A percentile compares a stretch with the other conserved stretches of the same genome.
Evolutionary conservation across 2,113 vertebrate species (phyloP).

Genomic region (Onychorhynchus coronatus): DNA sequence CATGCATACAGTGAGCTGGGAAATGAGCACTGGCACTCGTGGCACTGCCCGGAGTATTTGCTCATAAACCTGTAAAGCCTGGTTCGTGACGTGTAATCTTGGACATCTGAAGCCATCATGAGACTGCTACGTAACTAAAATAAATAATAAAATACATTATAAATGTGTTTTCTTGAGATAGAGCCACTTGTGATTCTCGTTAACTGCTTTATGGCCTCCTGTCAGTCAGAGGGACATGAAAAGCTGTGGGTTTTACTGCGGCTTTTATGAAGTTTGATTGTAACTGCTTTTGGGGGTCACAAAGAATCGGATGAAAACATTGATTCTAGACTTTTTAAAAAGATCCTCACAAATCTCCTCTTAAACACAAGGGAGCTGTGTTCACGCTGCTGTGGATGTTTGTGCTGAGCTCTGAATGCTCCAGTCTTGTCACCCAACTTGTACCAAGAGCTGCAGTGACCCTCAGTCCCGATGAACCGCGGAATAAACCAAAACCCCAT

Average conservation of each 20-base stretch:
- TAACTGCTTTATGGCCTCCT: background rate
- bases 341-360: background rate
- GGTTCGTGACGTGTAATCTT: conserved; percentile 1
- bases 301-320: background rate
- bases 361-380: background rate
- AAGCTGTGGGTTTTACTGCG: background rate
- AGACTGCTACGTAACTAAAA: conserved; percentile 41
- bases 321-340: background rate
- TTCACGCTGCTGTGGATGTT: fast-evolving
- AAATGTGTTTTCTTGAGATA: background rate
- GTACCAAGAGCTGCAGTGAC: background rate
- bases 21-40: background rate
- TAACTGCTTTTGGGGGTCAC: too few species aligned
- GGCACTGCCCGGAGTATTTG: background rate
- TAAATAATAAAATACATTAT: background rate
- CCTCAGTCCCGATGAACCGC: fast-evolving
- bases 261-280: background rate
- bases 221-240: fast-evolving
- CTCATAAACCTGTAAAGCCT: background rate
- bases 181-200: background rate
- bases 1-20: fast-evolving
- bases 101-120: background rate
- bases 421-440: background rate
- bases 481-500: background rate
- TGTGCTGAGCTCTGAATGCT: background rate